Evolutionary conservation across 2,888 invertebrate genomes (phyloP), one percentile per base, ranked within the genome.

Genomic region (Pseudococcus longispinus): DNA sequence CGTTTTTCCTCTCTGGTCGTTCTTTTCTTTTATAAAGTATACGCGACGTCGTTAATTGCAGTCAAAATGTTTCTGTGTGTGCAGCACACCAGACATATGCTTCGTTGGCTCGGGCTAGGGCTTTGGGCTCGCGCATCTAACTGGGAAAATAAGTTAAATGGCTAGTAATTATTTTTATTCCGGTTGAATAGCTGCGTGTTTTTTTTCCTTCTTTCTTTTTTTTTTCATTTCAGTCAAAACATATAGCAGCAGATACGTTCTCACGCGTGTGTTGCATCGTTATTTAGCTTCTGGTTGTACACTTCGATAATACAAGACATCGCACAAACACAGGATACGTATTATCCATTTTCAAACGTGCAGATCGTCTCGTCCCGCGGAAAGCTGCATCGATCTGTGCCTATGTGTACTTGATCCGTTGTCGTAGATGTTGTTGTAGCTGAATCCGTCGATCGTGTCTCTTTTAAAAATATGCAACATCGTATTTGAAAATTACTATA

Each of bases 111-210:
- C 60, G 26, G 70, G 20, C 20, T 26, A 9, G 37, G 37, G 37
- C 8, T 37, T 37, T 23, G 55, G n/a, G 60, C 60, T 60, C 60
- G 60, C 74, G 32, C 77, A 80, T 37, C 37, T 37, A 80, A 80
- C 60, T 80, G 77, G 77, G 77, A 80, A 42, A 80, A 80, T 37
- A 80, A 80, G 77, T 80, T 70, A 70, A 80, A 80, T 80, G 77
- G 77, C 42, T 80, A 42, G 77, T 80, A 80, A 80, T 80, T 80
- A 80, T 80, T 80, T 80, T 80, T 20, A 80, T 80, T 37, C 77
- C 77, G 42, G 32, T 80, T 80, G 15, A 80, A 80, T 80, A n/a
- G 77, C 42, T 32, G 70, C 70, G n/a, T 70, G 29, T 70, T 29
- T 70, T 70, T 26, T 70, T 65, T 51, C n/a, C 13, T 11, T 55